Evolutionary conservation across 2,888 invertebrate species (phyloP).

Genomic region (Drosophila conformis): DNA sequence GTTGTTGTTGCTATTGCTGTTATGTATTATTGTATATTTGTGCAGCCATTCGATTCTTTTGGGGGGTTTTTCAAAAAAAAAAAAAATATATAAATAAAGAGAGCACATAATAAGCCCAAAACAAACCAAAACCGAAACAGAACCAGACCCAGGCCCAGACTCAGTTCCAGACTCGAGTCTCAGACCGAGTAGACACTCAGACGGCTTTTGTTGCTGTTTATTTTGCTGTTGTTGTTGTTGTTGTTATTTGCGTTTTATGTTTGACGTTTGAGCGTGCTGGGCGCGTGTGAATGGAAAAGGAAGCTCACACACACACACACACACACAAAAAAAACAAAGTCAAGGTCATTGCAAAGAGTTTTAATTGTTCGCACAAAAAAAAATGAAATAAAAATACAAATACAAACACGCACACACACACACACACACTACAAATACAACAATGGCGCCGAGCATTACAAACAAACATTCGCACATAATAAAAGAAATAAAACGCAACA

Average conservation of each 20-base stretch:
- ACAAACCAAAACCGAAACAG: constrained; percentile 43
- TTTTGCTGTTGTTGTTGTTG: constrained; percentile 39
- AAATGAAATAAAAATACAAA: constrained; percentile 62
- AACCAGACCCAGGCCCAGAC: constrained; percentile 34
- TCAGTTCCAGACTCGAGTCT: constrained; percentile 59
- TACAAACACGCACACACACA: constrained; percentile 38
- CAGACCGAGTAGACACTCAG: constrained; percentile 77
- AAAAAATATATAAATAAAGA: constrained; percentile 3
- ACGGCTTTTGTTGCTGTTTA: constrained; percentile 69
- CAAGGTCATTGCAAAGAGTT: constrained; percentile 85
- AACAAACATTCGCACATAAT: constrained; percentile 80
- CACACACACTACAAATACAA: constrained; percentile 33
- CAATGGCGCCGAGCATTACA: constrained; percentile 75
- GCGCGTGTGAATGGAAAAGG: constrained; percentile 80
- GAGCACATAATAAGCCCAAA: constrained; percentile 56
- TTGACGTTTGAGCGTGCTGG: constrained; percentile 80
- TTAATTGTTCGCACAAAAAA: constrained; percentile 83
- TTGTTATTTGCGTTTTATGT: constrained; percentile 71
- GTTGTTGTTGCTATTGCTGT: constrained; percentile 38
- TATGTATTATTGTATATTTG: constrained; percentile 59
- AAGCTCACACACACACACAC: constrained; percentile 65
- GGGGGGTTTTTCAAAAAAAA: constrained; percentile 9
- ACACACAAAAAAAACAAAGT: constrained; percentile 82
- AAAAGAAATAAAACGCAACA: constrained; percentile 80
- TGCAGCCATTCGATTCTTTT: constrained; percentile 68